phyloP scores from a whole-genome alignment of 2,113 vertebrate species.

The Brachyhypopomus occidentalis region DNA sequence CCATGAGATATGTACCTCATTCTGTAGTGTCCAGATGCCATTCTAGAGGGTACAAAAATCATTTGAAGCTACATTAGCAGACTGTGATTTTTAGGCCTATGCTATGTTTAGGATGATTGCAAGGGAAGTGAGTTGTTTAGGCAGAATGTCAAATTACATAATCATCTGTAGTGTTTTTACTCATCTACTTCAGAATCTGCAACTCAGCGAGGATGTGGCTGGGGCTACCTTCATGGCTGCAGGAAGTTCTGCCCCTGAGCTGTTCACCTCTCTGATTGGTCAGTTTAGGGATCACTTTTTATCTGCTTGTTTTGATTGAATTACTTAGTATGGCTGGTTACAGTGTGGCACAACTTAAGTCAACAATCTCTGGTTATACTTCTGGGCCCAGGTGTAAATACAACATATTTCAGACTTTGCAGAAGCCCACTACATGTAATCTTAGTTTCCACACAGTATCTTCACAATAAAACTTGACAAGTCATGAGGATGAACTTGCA shows the following conservation, averaged over 20 bases:
- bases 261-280: constrained; percentile 80
- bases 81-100: constrained; percentile 17
- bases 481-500: neutral
- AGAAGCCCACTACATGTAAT: constrained; percentile 62
- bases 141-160: neutral
- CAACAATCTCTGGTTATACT: neutral
- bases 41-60: neutral
- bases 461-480: neutral
- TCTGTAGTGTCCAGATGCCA: constrained; percentile 5
- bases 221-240: constrained; percentile 81
- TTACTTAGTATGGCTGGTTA: constrained; percentile 22
- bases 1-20: constrained; percentile 33
- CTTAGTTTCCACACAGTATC: constrained; percentile 24
- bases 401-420: constrained; percentile 21
- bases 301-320: neutral
- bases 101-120: neutral
- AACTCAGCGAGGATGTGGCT: constrained; percentile 79
- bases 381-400: neutral
- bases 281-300: constrained; percentile 41
- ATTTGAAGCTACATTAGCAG: neutral
- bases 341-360: neutral
- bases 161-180: constrained; percentile 21
- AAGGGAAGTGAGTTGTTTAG: neutral
- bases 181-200: constrained; percentile 69
- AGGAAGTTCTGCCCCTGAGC: constrained; percentile 79